Evolutionary conservation across 2,113 vertebrate species (phyloP).

Genomic region (Empidonax alnorum): DNA sequence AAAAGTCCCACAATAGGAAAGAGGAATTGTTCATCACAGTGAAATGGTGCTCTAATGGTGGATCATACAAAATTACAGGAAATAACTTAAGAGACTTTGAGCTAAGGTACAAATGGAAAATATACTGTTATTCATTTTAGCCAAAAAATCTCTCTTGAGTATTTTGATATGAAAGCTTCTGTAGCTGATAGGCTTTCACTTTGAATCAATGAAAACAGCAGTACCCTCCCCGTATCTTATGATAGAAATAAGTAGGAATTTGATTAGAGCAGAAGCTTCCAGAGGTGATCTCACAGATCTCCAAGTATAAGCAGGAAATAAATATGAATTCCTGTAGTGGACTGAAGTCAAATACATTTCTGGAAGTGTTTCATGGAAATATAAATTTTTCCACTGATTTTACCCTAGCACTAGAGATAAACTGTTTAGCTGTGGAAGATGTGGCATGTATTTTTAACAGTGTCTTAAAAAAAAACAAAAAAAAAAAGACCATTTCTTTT

Average conservation of each 20-base stretch:
- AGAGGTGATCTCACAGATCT: not conserved
- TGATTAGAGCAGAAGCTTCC: not conserved
- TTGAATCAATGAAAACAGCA: not conserved
- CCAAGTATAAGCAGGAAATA: not conserved
- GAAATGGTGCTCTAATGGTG: not conserved
- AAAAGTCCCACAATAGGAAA: not conserved
- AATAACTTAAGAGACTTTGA: not conserved
- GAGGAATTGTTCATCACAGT: not conserved
- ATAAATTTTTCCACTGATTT: not conserved
- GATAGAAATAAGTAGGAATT: not conserved
- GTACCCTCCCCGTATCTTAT: not conserved
- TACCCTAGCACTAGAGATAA: not conserved
- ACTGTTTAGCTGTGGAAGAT: not conserved
- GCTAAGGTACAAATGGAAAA: not conserved
- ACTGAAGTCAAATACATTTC: not conserved
- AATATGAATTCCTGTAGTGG: not conserved
- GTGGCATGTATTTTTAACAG: not conserved
- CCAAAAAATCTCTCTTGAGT: not conserved
- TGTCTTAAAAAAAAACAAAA: not conserved
- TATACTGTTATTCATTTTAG: not conserved
- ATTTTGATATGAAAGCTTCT: not conserved
- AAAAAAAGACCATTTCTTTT: not conserved
- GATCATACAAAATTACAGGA: not conserved
- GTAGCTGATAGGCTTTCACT: not conserved
- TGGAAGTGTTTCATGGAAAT: not conserved